Conservation (phyloP, 2,797 vertebrate genomes). For the Labroides dimidiatus region DNA sequence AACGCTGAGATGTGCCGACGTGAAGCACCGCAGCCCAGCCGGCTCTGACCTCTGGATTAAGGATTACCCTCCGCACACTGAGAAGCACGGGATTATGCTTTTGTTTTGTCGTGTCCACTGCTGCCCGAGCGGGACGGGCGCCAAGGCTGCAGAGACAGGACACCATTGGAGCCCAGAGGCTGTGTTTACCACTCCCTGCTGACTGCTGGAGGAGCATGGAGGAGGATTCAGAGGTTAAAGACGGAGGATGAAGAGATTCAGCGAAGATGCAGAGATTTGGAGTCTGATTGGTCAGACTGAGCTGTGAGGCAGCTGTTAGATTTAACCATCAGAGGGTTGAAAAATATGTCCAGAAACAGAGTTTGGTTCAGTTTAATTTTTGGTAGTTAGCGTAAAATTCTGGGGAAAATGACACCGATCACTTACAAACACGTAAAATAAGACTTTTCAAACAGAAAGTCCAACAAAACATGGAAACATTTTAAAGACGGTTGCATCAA, state of each 20-base stretch:
- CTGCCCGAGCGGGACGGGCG: background rate
- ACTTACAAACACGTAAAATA: too few relatives aligned
- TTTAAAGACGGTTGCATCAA: too few relatives aligned
- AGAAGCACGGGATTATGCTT: slow-evolving; percentile 46
- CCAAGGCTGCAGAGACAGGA: slow-evolving; percentile 15
- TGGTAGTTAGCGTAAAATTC: too few relatives aligned
- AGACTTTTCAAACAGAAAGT: too few relatives aligned
- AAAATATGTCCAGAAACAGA: too few relatives aligned
- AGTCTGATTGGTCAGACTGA: background rate
- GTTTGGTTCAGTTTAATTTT: too few relatives aligned
- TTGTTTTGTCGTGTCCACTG: slow-evolving; percentile 38
- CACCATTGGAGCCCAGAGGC: background rate
- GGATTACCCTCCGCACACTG: slow-evolving; percentile 59
- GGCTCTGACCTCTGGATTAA: slow-evolving; percentile 59
- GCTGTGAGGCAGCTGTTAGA: background rate
- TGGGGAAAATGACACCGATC: too few relatives aligned
- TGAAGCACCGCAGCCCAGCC: slow-evolving; percentile 3
- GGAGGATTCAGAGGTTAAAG: slow-evolving; percentile 1
- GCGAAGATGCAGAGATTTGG: background rate
- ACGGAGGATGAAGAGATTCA: background rate
- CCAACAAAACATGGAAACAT: too few relatives aligned
- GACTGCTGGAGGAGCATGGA: background rate
- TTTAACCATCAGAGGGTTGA: too few relatives aligned
- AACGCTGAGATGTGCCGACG: slow-evolving; percentile 23
- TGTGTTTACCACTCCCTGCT: background rate